These are phyloP conservation scores for Agapostemon virescens DNA, from an alignment of 2,888 invertebrate species.

Conservation along the genomic window DNA sequence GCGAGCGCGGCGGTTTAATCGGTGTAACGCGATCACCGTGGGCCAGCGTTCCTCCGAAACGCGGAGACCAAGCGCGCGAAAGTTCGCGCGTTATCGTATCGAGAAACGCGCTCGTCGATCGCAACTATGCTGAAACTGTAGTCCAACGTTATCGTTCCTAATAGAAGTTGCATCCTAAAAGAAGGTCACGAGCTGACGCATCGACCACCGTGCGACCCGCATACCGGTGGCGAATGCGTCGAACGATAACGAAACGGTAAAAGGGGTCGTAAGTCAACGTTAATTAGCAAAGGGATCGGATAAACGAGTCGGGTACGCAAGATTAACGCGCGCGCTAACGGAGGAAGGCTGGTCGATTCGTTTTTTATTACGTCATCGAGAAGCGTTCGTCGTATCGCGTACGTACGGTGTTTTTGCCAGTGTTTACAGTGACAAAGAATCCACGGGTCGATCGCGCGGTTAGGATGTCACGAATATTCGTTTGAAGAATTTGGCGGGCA, in stretches of 20 bases:
- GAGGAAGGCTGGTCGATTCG: background rate
- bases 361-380: background rate
- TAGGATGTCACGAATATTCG: background rate
- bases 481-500: background rate
- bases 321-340: background rate
- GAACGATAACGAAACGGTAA: background rate
- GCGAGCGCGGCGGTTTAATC: constrained; percentile 19
- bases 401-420: background rate
- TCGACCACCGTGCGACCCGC: background rate
- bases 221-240: background rate
- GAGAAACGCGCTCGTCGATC: background rate
- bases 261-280: background rate
- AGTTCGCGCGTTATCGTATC: constrained; percentile 1
- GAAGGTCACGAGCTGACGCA: background rate
- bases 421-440: background rate
- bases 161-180: background rate
- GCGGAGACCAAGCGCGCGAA: background rate
- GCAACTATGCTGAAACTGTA: background rate
- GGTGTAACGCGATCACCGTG: constrained; percentile 45
- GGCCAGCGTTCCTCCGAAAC: constrained; percentile 17
- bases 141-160: background rate
- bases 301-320: background rate
- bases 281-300: background rate
- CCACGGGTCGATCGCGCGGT: background rate
- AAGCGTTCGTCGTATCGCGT: no score